These are phyloP conservation scores for Ceyx margarethae DNA, from an alignment of 2,113 vertebrate species.

Conservation along the genomic window DNA sequence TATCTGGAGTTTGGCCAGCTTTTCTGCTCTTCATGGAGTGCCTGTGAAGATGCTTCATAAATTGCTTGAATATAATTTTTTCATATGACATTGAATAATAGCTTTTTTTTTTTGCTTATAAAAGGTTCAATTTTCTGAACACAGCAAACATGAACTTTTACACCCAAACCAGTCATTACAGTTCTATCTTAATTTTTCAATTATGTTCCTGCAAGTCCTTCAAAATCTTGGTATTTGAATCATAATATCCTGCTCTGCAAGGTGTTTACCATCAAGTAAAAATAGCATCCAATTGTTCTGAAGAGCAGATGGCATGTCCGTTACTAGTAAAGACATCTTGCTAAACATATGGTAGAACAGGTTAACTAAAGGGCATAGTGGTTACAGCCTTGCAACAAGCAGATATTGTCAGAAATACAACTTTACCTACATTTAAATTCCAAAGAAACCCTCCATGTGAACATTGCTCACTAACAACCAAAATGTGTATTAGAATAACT, in stretches of 20 bases:
- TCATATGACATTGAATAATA: background rate
- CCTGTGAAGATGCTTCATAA: background rate
- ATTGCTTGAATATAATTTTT: background rate
- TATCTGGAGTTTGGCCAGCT: background rate
- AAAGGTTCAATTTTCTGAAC: background rate
- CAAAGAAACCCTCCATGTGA: background rate
- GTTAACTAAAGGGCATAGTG: slow-evolving; percentile 71
- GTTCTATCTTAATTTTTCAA: background rate
- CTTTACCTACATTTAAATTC: background rate
- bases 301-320: slow-evolving; percentile 73
- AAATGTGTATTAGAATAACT: background rate
- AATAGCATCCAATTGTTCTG: slow-evolving; percentile 63
- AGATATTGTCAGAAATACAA: slow-evolving; percentile 44
- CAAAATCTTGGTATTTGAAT: slow-evolving; percentile 30
- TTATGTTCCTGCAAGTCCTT: slow-evolving; percentile 24
- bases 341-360: slow-evolving; percentile 72
- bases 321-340: slow-evolving; percentile 73
- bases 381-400: slow-evolving; percentile 59
- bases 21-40: background rate
- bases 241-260: slow-evolving; percentile 32
- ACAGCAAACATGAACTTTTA: background rate
- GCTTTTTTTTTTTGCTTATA: background rate
- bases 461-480: background rate
- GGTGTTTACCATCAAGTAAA: slow-evolving; percentile 65
- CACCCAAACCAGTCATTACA: background rate